Evolutionary conservation across 2,113 vertebrate species (phyloP), one percentile per base, ranked within the genome.

Genomic region (Brachirus orientalis): DNA sequence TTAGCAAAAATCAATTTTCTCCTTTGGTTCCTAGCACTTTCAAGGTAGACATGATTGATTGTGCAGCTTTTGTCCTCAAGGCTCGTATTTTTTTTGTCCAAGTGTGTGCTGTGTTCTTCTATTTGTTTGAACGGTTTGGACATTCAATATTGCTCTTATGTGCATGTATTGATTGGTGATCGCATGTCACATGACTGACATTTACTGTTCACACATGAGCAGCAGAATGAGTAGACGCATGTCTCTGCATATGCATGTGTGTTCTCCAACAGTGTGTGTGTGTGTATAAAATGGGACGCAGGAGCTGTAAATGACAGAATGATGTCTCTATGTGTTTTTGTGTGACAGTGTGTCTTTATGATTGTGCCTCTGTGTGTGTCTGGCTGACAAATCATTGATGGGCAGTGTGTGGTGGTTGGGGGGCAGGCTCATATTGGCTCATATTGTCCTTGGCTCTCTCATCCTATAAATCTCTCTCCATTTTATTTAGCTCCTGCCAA

Each of bases 401-500:
- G 81, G 67, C 53, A 35, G 46, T 17, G 22, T 60, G 79, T 79
- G 36, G 52, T 3, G 53, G n/a, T 36, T 10, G 47, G 14, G 51
- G 71, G 10, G 33, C 47, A 18, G 41, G 44, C 51, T 77, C 36
- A 28, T 28, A 28, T 28, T 28, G 28, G n/a, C n/a, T n/a, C n/a
- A 48, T 41, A 52, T 45, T 51, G 71, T 83, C 69, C 86, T 69
- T 76, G 63, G 45, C 75, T 71, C 72, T 75, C 59, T 72, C 77
- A 60, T 76, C 45, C 13, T 63, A 92, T 91, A 57, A 85, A 92
- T 88, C 74, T 61, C 38, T 66, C 67, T 76, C 69, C 52, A 50
- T 92, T 75, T 91, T 88, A 81, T 90, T 90, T 84, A 85, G 79
- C 74, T 82, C 63, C 84, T 82, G 80, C 87, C 86, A 88, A 90